These are phyloP conservation scores for Falcaria lacertinaria DNA, from an alignment of 2,888 invertebrate species.

Conservation along the genomic window DNA sequence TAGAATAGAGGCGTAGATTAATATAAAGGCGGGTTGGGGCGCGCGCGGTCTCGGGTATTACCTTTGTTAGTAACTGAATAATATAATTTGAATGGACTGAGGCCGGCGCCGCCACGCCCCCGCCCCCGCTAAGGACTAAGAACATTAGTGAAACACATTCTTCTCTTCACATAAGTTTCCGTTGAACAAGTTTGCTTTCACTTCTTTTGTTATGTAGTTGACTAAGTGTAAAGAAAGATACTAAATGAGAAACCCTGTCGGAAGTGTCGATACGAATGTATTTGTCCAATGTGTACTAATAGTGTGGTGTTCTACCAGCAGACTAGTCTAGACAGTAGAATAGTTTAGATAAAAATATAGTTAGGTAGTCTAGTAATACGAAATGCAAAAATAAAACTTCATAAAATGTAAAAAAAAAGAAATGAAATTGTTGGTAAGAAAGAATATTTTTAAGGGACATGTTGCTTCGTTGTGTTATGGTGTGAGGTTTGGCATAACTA, in stretches of 20 bases:
- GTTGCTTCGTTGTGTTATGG: slow-evolving; percentile 79
- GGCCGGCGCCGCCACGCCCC: slow-evolving; percentile 50
- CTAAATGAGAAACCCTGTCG: slow-evolving; percentile 64
- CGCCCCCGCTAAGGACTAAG: slow-evolving; percentile 41
- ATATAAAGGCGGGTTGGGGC: slow-evolving; percentile 50
- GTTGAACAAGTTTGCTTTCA: slow-evolving; percentile 77
- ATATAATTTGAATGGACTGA: slow-evolving; percentile 79
- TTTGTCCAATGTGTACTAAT: slow-evolving; percentile 79
- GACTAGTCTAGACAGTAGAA: slow-evolving; percentile 80
- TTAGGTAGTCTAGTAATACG: slow-evolving; percentile 79
- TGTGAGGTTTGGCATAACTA: slow-evolving; percentile 78
- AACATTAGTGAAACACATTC: slow-evolving; percentile 68
- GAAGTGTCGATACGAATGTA: slow-evolving; percentile 72
- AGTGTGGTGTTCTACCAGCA: slow-evolving; percentile 78
- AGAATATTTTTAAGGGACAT: slow-evolving; percentile 82
- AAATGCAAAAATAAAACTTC: slow-evolving; percentile 80
- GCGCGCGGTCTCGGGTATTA: slow-evolving; percentile 69
- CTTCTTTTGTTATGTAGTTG: slow-evolving; percentile 79
- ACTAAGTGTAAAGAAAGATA: slow-evolving; percentile 76
- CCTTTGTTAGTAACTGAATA: slow-evolving; percentile 77
- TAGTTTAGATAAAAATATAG: slow-evolving; percentile 79
- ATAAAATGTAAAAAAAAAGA: slow-evolving; percentile 79
- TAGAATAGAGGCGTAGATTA: slow-evolving; percentile 71
- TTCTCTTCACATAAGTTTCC: slow-evolving; percentile 63
- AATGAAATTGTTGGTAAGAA: slow-evolving; percentile 82